phyloP scores from a whole-genome alignment of 2,888 invertebrate genomes.

The Nipponacmea schrenckii region DNA sequence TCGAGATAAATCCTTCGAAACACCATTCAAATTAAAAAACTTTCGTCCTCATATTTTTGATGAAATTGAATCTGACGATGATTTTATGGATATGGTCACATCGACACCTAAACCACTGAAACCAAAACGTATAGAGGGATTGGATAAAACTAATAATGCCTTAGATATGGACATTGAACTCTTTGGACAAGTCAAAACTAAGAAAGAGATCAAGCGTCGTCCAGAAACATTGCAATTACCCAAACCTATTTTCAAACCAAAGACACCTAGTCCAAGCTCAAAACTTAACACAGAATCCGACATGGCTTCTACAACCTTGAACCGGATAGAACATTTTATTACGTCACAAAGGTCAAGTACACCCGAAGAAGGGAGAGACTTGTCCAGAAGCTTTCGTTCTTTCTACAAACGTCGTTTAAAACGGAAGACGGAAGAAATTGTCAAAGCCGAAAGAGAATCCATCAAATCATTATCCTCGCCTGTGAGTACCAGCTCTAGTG shows the following conservation, averaged over 20 bases:
- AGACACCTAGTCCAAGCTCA: neutral
- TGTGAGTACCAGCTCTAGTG: neutral
- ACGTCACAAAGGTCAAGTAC: neutral
- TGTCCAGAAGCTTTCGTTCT: neutral
- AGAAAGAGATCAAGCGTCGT: neutral
- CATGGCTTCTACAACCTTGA: neutral
- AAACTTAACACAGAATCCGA: neutral
- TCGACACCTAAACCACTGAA: neutral
- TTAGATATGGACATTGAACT: neutral
- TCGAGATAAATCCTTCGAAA: neutral
- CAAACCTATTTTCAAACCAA: neutral
- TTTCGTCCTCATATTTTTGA: neutral
- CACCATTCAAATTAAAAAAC: neutral
- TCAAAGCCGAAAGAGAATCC: neutral
- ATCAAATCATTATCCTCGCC: neutral
- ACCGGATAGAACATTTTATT: neutral
- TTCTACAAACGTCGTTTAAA: neutral
- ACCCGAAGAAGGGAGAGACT: neutral
- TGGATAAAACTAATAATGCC: neutral
- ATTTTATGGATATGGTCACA: neutral
- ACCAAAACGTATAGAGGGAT: neutral
- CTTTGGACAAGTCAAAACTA: too few species aligned
- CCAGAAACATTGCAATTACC: neutral
- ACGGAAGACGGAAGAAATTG: neutral
- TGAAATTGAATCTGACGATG: neutral